Base-by-base conservation (phyloP, 1,140 invertebrate genomes). In the Pectinophora gossypiella region DNA sequence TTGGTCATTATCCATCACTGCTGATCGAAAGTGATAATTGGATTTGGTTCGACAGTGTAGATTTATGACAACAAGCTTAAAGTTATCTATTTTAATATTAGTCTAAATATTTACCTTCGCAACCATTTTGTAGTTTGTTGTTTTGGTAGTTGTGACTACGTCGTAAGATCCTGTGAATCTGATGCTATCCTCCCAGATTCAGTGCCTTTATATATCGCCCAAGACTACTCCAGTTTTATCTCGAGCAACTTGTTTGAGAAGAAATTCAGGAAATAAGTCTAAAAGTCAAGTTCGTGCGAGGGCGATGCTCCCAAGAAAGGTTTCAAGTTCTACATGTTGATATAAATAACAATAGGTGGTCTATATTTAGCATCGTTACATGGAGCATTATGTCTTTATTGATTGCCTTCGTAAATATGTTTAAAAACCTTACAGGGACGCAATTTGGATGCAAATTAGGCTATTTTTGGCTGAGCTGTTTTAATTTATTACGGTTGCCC, bases 201-300 rank as follows among this genome's bases (percentile, higher is more conserved):
- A n/a, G 18, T 12, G 19, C 6, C 43, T 32, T 53, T 53, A 47
- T 53, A 53, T 53, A 53, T 12, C 22, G 36, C 36, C 23, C 48
- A 53, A 9, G 18, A 27, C 18, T 15, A 19, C 3, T 76, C 71
- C 68, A 76, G 72, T 74, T 79, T 56, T 70, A 69, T 53, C 66
- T 68, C 51, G 61, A 70, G 55, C 55, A 54, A 60, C 73, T 72
- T 65, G 23, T 59, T 70, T 73, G 56, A 53, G 59, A 75, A 79
- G 71, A 76, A 75, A 75, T 72, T 75, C 76, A 81, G 77, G 80
- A 84, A 82, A 68, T 60, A 15, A 9, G 51, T 58, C 53, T 76
- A 74, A 82, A 84, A 78, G 76, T 84, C 78, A 82, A 82, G 78
- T 72, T 51, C 72, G 49, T 52, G 45, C 15, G 19, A 48, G 71